Conservation (phyloP, 1,140 invertebrate species). For the Drosophila baimaii region DNA sequence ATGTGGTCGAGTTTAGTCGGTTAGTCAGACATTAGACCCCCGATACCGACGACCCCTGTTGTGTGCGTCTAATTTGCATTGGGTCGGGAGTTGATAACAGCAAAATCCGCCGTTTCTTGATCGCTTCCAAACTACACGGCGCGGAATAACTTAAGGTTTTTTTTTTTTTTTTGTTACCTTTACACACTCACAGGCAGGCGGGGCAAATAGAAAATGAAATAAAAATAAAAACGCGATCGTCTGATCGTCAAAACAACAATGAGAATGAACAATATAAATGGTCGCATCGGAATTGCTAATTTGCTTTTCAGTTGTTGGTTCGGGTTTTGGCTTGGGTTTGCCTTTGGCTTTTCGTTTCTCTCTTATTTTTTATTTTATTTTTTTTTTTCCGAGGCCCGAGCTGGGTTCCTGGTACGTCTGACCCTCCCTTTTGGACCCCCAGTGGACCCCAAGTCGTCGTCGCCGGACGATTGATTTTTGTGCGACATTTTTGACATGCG, state of each 20-base stretch:
- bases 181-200: slow-evolving; percentile 16
- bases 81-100: slow-evolving; percentile 67
- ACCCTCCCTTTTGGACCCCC: slow-evolving; percentile 36
- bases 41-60: slow-evolving; percentile 22
- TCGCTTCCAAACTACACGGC: slow-evolving; percentile 48
- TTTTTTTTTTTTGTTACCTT: slow-evolving; percentile 36
- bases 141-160: slow-evolving; percentile 44
- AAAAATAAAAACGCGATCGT: slow-evolving; percentile 80
- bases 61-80: slow-evolving; percentile 63
- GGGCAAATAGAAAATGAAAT: slow-evolving; percentile 59
- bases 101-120: slow-evolving; percentile 52
- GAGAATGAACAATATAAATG: slow-evolving; percentile 79
- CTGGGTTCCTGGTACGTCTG: slow-evolving; percentile 64
- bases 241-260: slow-evolving; percentile 72
- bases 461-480: slow-evolving; percentile 72
- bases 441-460: slow-evolving; percentile 18
- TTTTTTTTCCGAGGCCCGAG: slow-evolving; percentile 21
- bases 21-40: slow-evolving; percentile 71
- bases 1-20: slow-evolving; percentile 22
- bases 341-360: slow-evolving; percentile 32
- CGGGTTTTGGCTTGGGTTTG: slow-evolving; percentile 40
- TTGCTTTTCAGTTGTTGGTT: slow-evolving; percentile 71
- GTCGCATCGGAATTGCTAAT: slow-evolving; percentile 83
- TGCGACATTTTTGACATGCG: slow-evolving; percentile 82
- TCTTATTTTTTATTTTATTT: slow-evolving; percentile 15